These are phyloP conservation scores for Monochamus alternatus DNA, from an alignment of 2,888 invertebrate genomes.

Conservation along the genomic window DNA sequence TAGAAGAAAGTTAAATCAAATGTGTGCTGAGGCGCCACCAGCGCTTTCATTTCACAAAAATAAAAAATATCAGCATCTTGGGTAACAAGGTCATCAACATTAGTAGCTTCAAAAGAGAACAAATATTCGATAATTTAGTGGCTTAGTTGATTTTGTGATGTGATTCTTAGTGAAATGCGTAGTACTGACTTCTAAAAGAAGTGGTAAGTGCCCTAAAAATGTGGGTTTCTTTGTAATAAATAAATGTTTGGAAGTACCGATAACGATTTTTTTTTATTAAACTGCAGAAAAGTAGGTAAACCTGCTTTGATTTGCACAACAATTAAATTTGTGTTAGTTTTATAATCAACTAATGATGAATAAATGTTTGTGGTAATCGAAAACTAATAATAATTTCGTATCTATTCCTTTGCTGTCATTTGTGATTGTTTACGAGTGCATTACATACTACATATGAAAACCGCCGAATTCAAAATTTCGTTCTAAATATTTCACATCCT, in stretches of 20 bases:
- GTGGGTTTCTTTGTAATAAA: slow-evolving; percentile 51
- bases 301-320: slow-evolving; percentile 28
- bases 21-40: slow-evolving; percentile 50
- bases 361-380: slow-evolving; percentile 7
- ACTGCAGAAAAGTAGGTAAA: slow-evolving; percentile 37
- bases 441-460: slow-evolving; percentile 56
- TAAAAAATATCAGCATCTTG: slow-evolving; percentile 68
- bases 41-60: slow-evolving; percentile 59
- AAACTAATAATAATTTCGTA: slow-evolving; percentile 26
- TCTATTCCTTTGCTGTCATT: slow-evolving; percentile 58
- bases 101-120: slow-evolving; percentile 59
- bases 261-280: slow-evolving; percentile 60
- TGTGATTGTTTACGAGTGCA: slow-evolving; percentile 67
- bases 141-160: slow-evolving; percentile 55
- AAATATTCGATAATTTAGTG: slow-evolving; percentile 55
- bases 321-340: slow-evolving; percentile 26
- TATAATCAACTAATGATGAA: slow-evolving; percentile 19
- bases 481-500: slow-evolving; percentile 13
- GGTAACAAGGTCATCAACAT: slow-evolving; percentile 70
- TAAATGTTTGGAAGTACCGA: slow-evolving; percentile 51
- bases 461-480: slow-evolving; percentile 62
- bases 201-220: slow-evolving; percentile 48
- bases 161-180: slow-evolving; percentile 52
- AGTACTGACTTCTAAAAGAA: slow-evolving; percentile 38
- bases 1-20: slow-evolving; percentile 22